phyloP scores from a whole-genome alignment of 2,113 vertebrate species.

The Equus przewalskii region DNA sequence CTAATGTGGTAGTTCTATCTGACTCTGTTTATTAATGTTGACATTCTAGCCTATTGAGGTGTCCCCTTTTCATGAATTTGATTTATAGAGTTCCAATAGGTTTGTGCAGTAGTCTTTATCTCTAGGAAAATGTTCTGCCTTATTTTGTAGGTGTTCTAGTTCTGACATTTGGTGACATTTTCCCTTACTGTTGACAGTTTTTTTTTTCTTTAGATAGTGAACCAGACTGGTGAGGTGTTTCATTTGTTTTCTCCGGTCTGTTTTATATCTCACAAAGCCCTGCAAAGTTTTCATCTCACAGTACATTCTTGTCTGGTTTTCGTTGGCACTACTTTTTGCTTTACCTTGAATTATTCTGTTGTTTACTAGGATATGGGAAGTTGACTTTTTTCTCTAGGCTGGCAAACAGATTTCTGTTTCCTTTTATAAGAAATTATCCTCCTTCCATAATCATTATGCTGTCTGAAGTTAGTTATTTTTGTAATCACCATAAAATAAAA shows the following conservation, averaged over 20 bases:
- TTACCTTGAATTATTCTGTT: slow-evolving; percentile 61
- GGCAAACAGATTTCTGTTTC: neutral
- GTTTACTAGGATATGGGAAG: slow-evolving; percentile 30
- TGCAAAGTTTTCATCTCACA: slow-evolving; percentile 44
- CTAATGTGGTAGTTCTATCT: slow-evolving; percentile 56
- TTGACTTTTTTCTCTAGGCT: neutral
- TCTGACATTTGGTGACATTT: slow-evolving; percentile 88
- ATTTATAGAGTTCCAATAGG: slow-evolving; percentile 73
- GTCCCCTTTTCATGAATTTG: slow-evolving; percentile 69
- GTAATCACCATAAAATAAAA: slow-evolving; percentile 17
- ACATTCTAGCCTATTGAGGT: slow-evolving; percentile 71
- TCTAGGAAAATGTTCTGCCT: slow-evolving; percentile 76
- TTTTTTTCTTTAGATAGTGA: slow-evolving; percentile 61
- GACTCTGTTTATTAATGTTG: slow-evolving; percentile 77
- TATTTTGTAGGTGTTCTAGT: slow-evolving; percentile 71
- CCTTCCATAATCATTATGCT: neutral
- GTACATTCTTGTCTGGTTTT: slow-evolving; percentile 56
- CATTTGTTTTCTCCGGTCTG: slow-evolving; percentile 79
- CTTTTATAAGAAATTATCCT: neutral
- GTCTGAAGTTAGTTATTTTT: neutral
- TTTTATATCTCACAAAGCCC: slow-evolving; percentile 45
- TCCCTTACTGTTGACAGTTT: slow-evolving; percentile 78
- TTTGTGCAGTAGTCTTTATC: slow-evolving; percentile 77
- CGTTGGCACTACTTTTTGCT: slow-evolving; percentile 52
- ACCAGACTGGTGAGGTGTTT: slow-evolving; percentile 52